Percentiles rank a stretch among this genome's conserved stretches.
Conservation (phyloP, 2,888 invertebrate species). For the Hartigia nigra region DNA sequence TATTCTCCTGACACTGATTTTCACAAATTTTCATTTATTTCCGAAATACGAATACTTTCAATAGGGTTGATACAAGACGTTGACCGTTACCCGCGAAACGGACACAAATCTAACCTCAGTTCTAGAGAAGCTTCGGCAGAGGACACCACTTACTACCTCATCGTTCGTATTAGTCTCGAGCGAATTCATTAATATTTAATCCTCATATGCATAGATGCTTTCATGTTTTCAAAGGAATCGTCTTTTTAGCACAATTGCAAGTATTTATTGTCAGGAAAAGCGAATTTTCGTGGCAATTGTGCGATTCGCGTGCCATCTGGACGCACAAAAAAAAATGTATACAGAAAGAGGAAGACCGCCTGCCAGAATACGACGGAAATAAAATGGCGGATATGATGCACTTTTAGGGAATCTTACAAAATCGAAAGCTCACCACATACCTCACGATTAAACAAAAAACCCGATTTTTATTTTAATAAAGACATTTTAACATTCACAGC, state of each 20-base stretch:
- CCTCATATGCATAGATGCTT: neutral
- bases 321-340: conserved; percentile 3
- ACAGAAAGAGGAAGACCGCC: conserved; percentile 1
- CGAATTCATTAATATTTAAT: neutral
- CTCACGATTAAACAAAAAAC: neutral
- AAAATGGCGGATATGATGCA: conserved; percentile 1
- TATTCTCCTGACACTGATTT: neutral
- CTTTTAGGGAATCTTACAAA: neutral
- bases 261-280: neutral
- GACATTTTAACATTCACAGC: neutral
- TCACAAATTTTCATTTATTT: neutral
- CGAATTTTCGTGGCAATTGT: conserved; percentile 1
- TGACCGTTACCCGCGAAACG: conserved; percentile 33
- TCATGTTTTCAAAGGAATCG: neutral
- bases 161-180: neutral
- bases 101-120: conserved; percentile 49
- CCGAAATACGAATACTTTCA: neutral
- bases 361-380: neutral
- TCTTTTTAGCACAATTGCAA: neutral
- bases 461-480: neutral
- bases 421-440: neutral
- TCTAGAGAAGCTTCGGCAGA: conserved; percentile 50
- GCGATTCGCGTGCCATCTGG: neutral
- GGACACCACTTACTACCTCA: conserved; percentile 46
- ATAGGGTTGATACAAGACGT: neutral